Percentiles rank a stretch among this genome's conserved stretches.
Evolutionary conservation across 2,113 vertebrate genomes (phyloP).

Genomic region (Datnioides undecimradiatus): DNA sequence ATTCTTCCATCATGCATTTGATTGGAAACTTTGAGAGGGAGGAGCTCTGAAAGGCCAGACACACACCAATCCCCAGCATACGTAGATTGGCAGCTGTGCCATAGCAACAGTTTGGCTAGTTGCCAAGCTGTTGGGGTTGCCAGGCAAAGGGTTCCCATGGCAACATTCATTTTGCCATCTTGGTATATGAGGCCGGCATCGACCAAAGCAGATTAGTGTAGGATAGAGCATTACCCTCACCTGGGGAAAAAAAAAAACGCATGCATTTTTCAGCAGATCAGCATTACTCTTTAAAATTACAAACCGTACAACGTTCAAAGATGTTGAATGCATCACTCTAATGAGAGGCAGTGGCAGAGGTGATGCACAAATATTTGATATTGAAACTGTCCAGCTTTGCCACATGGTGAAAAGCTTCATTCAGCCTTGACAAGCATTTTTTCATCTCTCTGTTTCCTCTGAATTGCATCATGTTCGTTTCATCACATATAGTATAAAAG

Average conservation of each 20-base stretch:
- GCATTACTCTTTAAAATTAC: slow-evolving; percentile 10
- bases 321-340: slow-evolving; percentile 6
- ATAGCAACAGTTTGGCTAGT: slow-evolving; percentile 85
- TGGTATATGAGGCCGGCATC: slow-evolving; percentile 65
- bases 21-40: slow-evolving; percentile 67
- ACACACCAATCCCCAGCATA: slow-evolving; percentile 70
- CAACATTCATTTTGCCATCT: slow-evolving; percentile 82
- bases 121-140: slow-evolving; percentile 85
- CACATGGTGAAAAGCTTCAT: slow-evolving; percentile 23
- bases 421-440: slow-evolving; percentile 28
- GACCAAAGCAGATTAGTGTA: slow-evolving; percentile 75
- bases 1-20: slow-evolving; percentile 51
- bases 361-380: slow-evolving; percentile 13
- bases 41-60: slow-evolving; percentile 61
- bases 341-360: slow-evolving; percentile 5
- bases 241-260: slow-evolving; percentile 50
- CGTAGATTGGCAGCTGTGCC: slow-evolving; percentile 82
- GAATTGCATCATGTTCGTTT: slow-evolving; percentile 35
- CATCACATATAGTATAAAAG: slow-evolving; percentile 5
- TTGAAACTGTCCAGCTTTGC: slow-evolving; percentile 4
- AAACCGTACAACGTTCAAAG: slow-evolving; percentile 15
- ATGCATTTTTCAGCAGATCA: slow-evolving; percentile 59
- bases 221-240: slow-evolving; percentile 62
- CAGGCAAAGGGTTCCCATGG: slow-evolving; percentile 85
- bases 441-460: slow-evolving; percentile 3